Base-by-base conservation (phyloP, 2,888 invertebrate species). In the Ferrisia virgata region DNA sequence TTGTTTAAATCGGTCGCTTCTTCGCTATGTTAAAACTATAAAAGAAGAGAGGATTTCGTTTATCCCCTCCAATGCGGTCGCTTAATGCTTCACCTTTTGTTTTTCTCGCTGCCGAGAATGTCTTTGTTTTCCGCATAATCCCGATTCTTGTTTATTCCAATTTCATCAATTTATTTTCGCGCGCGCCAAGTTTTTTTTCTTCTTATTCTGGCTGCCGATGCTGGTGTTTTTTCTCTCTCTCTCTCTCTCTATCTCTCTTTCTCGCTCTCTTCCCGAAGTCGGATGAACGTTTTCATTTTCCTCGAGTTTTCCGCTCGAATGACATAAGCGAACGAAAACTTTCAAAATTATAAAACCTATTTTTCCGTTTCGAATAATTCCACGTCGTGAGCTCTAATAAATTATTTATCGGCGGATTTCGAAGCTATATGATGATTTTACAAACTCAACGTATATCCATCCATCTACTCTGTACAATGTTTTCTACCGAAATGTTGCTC, bases 1-100 rank as follows among this genome's bases (percentile, higher is more conserved):
- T 83, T 83, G 83, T 83, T 83, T 76, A 83, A 83, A 83, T 83
- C 76, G 83, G 83, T 83, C 72, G 83, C 83, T 83, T 83, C 83
- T 83, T 83, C 83, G 83, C 72, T 69, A 39, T 43, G 69, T 76
- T 76, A 72, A 31, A 64, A 83, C 39, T 72, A 82, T 69, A 39
- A 82, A 83, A 83, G 72, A 72, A 83, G 76, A 83, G 83, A 76
- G 76, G 72, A 72, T 83, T 83, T 83, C 83, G 83, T 76, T 83
- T 83, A 83, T 83, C 83, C 83, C 83, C 76, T 76, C 83, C 83
- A 83, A 31, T 72, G 76, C 83, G 43, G 69, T 83, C 83, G 83
- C 83, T 83, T 83, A 83, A 72, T 72, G 18, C 83, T 81, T 47
- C 83, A 47, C 83, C 76, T 83, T 83, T 83, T 83, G 76, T 83